Base-by-base conservation (phyloP, 2,888 invertebrate species). In the Macroteleia sp. region DNA sequence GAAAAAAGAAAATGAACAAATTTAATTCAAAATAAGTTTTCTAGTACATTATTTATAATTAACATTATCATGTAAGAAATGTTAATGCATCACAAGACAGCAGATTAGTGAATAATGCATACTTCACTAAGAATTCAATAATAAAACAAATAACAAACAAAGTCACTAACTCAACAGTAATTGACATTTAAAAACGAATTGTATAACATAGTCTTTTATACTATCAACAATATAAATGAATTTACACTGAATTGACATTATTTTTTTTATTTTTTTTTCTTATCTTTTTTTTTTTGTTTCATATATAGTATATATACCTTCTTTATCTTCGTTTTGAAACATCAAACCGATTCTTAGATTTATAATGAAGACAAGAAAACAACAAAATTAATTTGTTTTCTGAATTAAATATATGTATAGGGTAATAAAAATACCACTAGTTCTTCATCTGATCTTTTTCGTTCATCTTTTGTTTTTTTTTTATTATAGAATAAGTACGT, bases 1-100 rank as follows among this genome's bases (percentile, higher is more conserved):
- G 28, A 46, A 46, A 28, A 25, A 46, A 4, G 19, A 46, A 46
- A 17, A 16, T 10, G 19, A 30, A 19, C 16, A 32, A 32, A 50
- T 5, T 9, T 9, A 20, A 52, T 36, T 62, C 48, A 25, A 28
- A 62, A 39, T 46, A 56, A 67, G 54, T 69, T 57, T 62, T 44
- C 52, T 48, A 57, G 59, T 82, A 82, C 83, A 80, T 83, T 83
- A 86, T 82, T 85, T 82, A 85, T 82, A 74, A 81, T 39, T 85
- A 85, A 30, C 76, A 78, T 74, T 82, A 84, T 77, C n/a, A n/a
- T n/a, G n/a, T n/a, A n/a, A n/a, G n/a, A n/a, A n/a, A n/a, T n/a
- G n/a, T n/a, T n/a, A n/a, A n/a, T n/a, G n/a, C n/a, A n/a, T n/a
- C n/a, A n/a, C n/a, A n/a, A n/a, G n/a, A n/a, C n/a, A n/a, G n/a